phyloP scores from a whole-genome alignment of 2,113 vertebrate genomes.

The Rhynchopsitta pachyrhyncha region DNA sequence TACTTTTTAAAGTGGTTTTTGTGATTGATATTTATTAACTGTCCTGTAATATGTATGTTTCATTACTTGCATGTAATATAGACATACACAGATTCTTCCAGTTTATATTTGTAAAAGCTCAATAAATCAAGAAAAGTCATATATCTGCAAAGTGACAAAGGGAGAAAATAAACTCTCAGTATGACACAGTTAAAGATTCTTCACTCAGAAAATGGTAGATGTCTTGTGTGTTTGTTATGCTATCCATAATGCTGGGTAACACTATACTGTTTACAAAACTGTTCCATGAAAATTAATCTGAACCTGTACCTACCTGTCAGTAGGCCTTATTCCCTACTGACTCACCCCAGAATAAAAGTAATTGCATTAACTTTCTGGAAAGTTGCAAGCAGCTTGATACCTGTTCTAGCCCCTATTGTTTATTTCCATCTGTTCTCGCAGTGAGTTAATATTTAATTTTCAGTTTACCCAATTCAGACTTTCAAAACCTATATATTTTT shows the following conservation, averaged over 20 bases:
- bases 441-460: slow-evolving; percentile 38
- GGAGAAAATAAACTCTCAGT: background rate
- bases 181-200: background rate
- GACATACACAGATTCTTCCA: background rate
- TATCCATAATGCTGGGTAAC: background rate
- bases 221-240: background rate
- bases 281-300: background rate
- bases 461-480: background rate
- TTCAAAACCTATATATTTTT: background rate
- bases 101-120: background rate
- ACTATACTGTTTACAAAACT: background rate
- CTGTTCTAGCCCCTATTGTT: background rate
- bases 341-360: background rate
- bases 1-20: background rate
- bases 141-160: background rate
- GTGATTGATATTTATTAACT: background rate
- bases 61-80: background rate
- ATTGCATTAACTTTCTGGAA: background rate
- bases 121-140: background rate
- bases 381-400: background rate
- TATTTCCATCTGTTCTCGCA: background rate
- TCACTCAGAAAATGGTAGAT: background rate
- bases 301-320: background rate
- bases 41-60: background rate
- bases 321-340: background rate